Evolutionary conservation across 2,113 vertebrate species (phyloP), one percentile per base, ranked within the genome.

Genomic region (Acrocephalus kingi): DNA sequence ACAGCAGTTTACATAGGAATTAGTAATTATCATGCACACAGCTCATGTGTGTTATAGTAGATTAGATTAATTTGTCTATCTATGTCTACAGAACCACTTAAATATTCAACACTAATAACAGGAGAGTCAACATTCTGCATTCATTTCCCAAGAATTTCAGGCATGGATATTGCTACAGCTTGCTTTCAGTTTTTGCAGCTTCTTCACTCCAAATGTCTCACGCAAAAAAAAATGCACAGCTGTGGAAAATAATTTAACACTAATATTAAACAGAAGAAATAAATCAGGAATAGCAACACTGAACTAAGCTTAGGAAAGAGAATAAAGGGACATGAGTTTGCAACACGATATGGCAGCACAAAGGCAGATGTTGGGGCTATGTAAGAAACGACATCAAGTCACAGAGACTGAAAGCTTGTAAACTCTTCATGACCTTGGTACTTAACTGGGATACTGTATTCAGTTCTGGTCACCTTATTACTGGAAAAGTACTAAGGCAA

Each of bases 121-220:
- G 4, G 4, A 66, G 7, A 87, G n/a, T 93, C 45, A 86, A 86
- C 46, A 67, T 48, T 77, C 59, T 58, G 45, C 51, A 88, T 67
- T 89, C 14, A 87, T 84, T 93, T 75, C 46, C 71, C 55, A 85
- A 58, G 68, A 90, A 90, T 93, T 83, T 80, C 54, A 92, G 35
- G 51, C 9, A 2, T 37, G 39, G 55, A 37, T 90, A 80, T 33
- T 92, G 31, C 51, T 74, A 86, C 28, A 84, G 51, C 46, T 66
- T 93, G 23, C 43, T 90, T 67, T 77, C 30, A 45, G 48, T 76
- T 78, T 86, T 83, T 49, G 35, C 31, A 82, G 15, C 17, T 89
- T 62, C 48, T 90, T 96, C 76, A 52, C 9, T 72, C 51, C 73
- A 84, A 63, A 67, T 22, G 51, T 77, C 45, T 77, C 61, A 78